Percentiles rank a stretch among this genome's conserved stretches.
Conservation (phyloP, 2,797 vertebrate genomes). For the Etheostoma perlongum region DNA sequence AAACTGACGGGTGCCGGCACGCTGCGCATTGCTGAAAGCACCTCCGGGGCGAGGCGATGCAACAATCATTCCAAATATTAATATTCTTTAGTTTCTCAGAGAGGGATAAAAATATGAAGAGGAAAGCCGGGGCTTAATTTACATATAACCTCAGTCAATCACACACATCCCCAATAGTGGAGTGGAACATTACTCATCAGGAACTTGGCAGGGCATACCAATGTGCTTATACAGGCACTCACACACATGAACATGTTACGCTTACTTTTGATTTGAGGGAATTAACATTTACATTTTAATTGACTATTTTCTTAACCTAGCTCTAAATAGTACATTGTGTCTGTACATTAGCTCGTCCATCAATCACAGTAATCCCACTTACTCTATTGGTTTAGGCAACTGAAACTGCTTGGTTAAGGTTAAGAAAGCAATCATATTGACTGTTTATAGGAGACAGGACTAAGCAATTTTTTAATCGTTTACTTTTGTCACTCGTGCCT, state of each 20-base stretch:
- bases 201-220: not conserved
- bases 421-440: not conserved
- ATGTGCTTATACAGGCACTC: not conserved
- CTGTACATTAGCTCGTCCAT: not conserved
- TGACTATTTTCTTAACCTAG: not conserved
- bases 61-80: conserved; percentile 57
- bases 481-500: too few relatives aligned
- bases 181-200: not conserved
- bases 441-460: not conserved
- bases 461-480: not conserved
- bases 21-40: conserved; percentile 48
- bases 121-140: conserved; percentile 15
- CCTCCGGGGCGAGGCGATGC: conserved; percentile 15
- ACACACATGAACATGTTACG: not conserved
- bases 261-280: not conserved
- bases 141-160: conserved; percentile 3
- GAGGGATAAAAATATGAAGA: conserved; percentile 13
- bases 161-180: not conserved
- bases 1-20: conserved; percentile 59
- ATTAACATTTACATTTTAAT: not conserved
- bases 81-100: conserved; percentile 41
- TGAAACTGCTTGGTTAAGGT: not conserved
- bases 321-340: not conserved
- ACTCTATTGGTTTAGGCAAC: not conserved
- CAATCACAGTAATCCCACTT: not conserved